These are phyloP conservation scores for Troilus luridus DNA, from an alignment of 2,888 invertebrate genomes.

Conservation along the genomic window DNA sequence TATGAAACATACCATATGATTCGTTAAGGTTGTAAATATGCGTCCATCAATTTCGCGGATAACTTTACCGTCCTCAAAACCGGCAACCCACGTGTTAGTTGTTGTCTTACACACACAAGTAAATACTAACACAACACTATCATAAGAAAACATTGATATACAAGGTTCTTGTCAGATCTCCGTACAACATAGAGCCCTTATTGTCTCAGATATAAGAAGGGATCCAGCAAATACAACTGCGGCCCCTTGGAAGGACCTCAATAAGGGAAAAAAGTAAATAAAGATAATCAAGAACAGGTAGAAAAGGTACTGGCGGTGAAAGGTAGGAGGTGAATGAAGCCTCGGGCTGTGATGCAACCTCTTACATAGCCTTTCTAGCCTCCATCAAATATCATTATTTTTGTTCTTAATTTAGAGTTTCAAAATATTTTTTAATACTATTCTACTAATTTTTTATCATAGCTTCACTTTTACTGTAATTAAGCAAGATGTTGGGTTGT, in stretches of 20 bases:
- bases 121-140: neutral
- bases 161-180: neutral
- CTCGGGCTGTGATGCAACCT: neutral
- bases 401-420: neutral
- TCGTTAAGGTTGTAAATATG: neutral
- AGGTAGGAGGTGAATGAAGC: neutral
- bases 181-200: neutral
- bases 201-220: constrained; percentile 9
- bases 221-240: neutral
- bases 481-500: too few species aligned
- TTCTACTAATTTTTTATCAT: too few species aligned
- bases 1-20: neutral
- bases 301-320: neutral
- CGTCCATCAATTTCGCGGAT: neutral
- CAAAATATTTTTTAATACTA: neutral
- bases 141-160: constrained; percentile 6
- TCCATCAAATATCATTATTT: neutral
- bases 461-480: too few species aligned
- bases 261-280: constrained; percentile 18
- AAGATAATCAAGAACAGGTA: constrained; percentile 22
- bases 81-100: neutral
- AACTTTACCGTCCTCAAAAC: neutral
- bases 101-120: neutral
- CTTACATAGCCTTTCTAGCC: neutral
- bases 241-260: neutral